Evolutionary conservation across 2,797 vertebrate genomes (phyloP).

Genomic region (Pseudochirops cupreus): DNA sequence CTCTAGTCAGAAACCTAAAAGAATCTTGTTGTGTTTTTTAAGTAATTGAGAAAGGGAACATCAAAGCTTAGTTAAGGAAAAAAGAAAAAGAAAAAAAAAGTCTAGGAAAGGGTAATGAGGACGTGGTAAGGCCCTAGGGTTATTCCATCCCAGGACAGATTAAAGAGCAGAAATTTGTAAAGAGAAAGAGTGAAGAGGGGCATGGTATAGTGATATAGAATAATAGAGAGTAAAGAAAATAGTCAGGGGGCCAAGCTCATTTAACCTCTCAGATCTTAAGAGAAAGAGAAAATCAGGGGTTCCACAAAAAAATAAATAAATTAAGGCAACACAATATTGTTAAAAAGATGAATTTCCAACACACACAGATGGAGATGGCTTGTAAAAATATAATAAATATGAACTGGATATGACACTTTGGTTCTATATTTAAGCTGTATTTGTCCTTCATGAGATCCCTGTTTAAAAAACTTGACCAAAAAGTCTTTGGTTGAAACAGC

Average conservation of each 20-base stretch:
- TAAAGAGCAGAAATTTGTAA: slow-evolving; percentile 1
- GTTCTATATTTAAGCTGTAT: background rate
- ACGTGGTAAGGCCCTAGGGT: background rate
- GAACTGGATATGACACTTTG: background rate
- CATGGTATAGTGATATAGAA: background rate
- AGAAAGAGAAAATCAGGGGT: background rate
- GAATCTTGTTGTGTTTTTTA: slow-evolving; percentile 60
- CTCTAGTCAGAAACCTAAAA: slow-evolving; percentile 56
- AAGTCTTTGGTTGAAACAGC: background rate
- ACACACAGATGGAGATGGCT: background rate
- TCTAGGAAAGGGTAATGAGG: slow-evolving; percentile 45
- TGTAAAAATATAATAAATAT: background rate
- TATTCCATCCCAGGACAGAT: background rate
- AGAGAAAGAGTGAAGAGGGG: background rate
- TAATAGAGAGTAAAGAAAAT: slow-evolving; percentile 5
- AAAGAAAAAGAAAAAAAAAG: slow-evolving; percentile 43
- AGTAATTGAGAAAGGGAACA: slow-evolving; percentile 63
- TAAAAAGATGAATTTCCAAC: background rate
- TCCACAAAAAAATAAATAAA: background rate
- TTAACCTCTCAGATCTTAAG: background rate
- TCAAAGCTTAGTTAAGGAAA: slow-evolving; percentile 62
- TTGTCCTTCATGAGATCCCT: background rate
- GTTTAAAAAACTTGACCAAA: background rate
- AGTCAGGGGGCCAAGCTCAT: background rate
- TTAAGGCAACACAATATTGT: background rate